These are phyloP conservation scores for Taeniopygia guttata DNA, from an alignment of 2,797 vertebrate genomes.

Conservation along the genomic window DNA sequence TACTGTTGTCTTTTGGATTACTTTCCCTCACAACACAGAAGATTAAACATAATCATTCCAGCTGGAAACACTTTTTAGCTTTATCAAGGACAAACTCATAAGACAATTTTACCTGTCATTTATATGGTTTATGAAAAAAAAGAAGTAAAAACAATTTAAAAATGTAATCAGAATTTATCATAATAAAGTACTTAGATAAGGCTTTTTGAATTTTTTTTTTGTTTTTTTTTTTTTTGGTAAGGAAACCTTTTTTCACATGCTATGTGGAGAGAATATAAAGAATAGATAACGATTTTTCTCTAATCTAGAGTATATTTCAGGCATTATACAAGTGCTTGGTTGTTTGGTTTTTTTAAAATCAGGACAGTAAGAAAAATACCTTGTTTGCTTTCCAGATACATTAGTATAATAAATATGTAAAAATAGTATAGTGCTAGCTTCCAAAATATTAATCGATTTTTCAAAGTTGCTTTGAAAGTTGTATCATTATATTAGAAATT, in stretches of 20 bases:
- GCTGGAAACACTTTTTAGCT: slow-evolving; percentile 50
- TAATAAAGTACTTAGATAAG: not conserved
- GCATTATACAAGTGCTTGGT: not conserved
- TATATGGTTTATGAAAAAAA: not conserved
- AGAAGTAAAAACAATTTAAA: not conserved
- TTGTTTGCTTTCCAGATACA: not conserved
- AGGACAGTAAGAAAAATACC: not conserved
- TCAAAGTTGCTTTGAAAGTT: not conserved
- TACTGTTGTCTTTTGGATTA: slow-evolving; percentile 66
- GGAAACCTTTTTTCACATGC: not conserved
- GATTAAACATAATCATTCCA: slow-evolving; percentile 70
- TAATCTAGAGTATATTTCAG: not conserved
- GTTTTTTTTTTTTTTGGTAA: not conserved
- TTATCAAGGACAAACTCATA: slow-evolving; percentile 65
- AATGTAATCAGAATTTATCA: slow-evolving; percentile 46
- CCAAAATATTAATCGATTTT: not conserved
- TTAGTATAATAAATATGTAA: not conserved
- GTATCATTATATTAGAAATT: not conserved
- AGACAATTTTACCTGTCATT: slow-evolving; percentile 66
- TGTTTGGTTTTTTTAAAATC: not conserved
- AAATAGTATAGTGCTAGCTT: not conserved
- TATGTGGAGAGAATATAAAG: not conserved
- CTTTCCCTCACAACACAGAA: slow-evolving; percentile 56
- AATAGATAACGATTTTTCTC: not conserved
- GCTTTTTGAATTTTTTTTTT: not conserved